phyloP scores from a whole-genome alignment of 2,888 invertebrate genomes.

The Nyleta sp. region DNA sequence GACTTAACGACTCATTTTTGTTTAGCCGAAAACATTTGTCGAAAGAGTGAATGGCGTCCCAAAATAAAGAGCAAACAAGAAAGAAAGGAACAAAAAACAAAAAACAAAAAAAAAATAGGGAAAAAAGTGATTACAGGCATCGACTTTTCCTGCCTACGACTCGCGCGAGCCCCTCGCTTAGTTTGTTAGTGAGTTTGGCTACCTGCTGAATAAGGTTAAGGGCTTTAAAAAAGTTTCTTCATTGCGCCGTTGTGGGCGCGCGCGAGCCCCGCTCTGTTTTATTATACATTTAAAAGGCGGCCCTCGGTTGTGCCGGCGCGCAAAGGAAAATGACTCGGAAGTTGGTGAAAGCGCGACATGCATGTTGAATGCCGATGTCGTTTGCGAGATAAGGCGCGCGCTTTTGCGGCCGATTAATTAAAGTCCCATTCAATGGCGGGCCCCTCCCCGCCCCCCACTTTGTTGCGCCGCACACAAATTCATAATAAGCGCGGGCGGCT shows the following conservation, averaged over 20 bases:
- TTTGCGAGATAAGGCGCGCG: conserved; percentile 50
- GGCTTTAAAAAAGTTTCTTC: conserved; percentile 74
- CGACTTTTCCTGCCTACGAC: conserved; percentile 67
- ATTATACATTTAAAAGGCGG: conserved; percentile 62
- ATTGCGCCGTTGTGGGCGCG: conserved; percentile 64
- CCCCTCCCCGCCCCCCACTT: conserved; percentile 9
- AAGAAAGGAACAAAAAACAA: too few species aligned
- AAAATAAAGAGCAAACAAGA: too few species aligned
- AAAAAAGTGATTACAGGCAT: too few species aligned
- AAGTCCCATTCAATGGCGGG: conserved; percentile 39
- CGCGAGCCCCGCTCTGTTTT: conserved; percentile 53
- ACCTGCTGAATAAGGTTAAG: conserved; percentile 74
- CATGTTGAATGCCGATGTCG: conserved; percentile 56
- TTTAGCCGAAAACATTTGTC: too few species aligned
- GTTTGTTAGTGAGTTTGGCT: conserved; percentile 75
- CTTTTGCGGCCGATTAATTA: conserved; percentile 60
- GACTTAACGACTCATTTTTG: too few species aligned
- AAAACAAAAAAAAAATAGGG: too few species aligned
- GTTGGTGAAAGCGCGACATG: conserved; percentile 45
- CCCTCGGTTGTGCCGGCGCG: conserved; percentile 19
- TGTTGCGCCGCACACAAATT: conserved; percentile 38
- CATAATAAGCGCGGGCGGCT: conserved; percentile 16
- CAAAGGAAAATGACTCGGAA: conserved; percentile 50
- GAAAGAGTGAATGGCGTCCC: too few species aligned
- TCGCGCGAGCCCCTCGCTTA: conserved; percentile 72